Evolutionary conservation across 23 tunicate genomes (phyloP), one percentile per base, ranked within the genome.

Genomic region (Ascidia mentula): DNA sequence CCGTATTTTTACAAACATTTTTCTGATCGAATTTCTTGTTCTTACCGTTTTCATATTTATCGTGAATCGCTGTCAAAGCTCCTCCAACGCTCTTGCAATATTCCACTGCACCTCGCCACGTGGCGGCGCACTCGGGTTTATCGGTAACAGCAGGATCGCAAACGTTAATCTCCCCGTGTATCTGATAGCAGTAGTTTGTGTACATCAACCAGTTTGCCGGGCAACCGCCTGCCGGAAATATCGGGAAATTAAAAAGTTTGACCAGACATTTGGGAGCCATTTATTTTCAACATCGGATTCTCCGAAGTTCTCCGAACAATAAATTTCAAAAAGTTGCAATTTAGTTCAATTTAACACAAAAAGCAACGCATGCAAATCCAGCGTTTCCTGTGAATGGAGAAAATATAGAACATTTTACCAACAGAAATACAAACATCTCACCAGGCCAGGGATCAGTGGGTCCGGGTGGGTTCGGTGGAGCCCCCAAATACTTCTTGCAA

Each of bases 171-270:
- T 92, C 87, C 17, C 98, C 98, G 39, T 83, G 88, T 17, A 92
- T 42, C 37, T 87, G 80, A 80, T 81, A 92, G 69, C 98, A 92
- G 46, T 84, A 79, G 73, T 92, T 88, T 46, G 75, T 82, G 72
- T 88, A 92, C 38, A 69, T 37, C 37, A 77, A 84, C 98, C 98
- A 92, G 37, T 70, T 75, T 13, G 89, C 77, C 7, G 85, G 82
- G 59, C 98, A 92, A 33, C 93, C 98, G 88, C 98, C 98, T 92
- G 71, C 5, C n/a, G n/a, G n/a, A n/a, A n/a, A n/a, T n/a, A n/a
- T n/a, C n/a, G n/a, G n/a, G n/a, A n/a, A n/a, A n/a, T n/a, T n/a
- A n/a, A n/a, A n/a, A n/a, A n/a, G n/a, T n/a, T n/a, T n/a, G n/a
- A n/a, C n/a, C n/a, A n/a, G n/a, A n/a, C n/a, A n/a, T n/a, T n/a